phyloP scores from a whole-genome alignment of 2,888 invertebrate species.

The Prosopocoilus inquinatus region DNA sequence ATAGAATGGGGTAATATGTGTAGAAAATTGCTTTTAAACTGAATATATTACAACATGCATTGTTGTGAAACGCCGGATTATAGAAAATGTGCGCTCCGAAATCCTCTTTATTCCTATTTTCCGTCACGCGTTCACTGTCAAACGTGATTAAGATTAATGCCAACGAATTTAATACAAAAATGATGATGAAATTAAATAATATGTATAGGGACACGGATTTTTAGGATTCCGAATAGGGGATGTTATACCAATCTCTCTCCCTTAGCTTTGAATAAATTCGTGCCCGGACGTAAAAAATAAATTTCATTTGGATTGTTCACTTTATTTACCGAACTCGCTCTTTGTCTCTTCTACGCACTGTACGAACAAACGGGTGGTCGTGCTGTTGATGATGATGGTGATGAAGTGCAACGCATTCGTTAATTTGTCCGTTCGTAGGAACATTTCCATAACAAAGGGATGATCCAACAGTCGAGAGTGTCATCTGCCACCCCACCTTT shows the following conservation, averaged over 20 bases:
- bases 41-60: slow-evolving; percentile 45
- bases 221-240: too few relatives aligned
- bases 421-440: slow-evolving; percentile 22
- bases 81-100: slow-evolving; percentile 36
- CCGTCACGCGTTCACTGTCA: slow-evolving; percentile 43
- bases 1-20: slow-evolving; percentile 46
- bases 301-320: too few relatives aligned
- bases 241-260: too few relatives aligned
- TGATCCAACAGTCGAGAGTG: slow-evolving; percentile 30
- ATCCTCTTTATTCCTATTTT: slow-evolving; percentile 35
- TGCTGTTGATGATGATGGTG: too few relatives aligned
- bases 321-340: too few relatives aligned
- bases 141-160: slow-evolving; percentile 42
- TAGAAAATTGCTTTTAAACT: slow-evolving; percentile 48
- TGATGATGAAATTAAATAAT: not conserved
- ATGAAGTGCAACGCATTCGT: not conserved
- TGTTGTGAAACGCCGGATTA: slow-evolving; percentile 44
- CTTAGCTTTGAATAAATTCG: too few relatives aligned
- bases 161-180: not conserved
- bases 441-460: slow-evolving; percentile 33
- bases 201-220: not conserved
- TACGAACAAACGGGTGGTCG: too few relatives aligned
- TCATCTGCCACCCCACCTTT: slow-evolving; percentile 26
- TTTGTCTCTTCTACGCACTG: too few relatives aligned
- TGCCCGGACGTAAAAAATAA: too few relatives aligned